Conservation (phyloP, 2,113 vertebrate genomes). For the Anguilla rostrata region DNA sequence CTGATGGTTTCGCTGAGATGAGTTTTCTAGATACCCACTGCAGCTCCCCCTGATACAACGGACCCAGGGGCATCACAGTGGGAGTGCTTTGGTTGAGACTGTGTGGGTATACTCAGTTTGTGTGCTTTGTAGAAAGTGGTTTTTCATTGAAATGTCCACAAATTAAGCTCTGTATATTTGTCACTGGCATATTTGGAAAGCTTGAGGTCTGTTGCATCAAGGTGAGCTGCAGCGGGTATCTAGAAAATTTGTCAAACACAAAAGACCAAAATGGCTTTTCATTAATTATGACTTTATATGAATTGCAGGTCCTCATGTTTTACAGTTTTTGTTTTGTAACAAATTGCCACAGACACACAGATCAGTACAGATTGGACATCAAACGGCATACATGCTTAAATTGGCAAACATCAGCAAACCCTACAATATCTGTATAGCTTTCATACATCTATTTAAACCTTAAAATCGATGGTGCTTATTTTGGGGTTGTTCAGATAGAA, state of each 20-base stretch:
- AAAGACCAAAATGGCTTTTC: conserved; percentile 17
- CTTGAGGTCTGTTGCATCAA: too few species aligned
- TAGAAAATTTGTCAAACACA: not conserved
- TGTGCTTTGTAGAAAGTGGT: too few species aligned
- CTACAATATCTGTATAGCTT: not conserved
- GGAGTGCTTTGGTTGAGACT: too few species aligned
- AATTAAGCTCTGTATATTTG: too few species aligned
- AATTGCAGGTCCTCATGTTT: conserved; percentile 37
- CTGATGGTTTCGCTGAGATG: too few species aligned
- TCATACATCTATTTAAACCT: not conserved
- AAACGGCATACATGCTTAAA: conserved; percentile 10
- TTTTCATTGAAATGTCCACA: too few species aligned
- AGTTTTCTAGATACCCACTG: too few species aligned
- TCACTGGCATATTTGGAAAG: too few species aligned
- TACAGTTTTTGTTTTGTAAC: conserved; percentile 25
- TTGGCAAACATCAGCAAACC: conserved; percentile 11
- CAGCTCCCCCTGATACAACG: too few species aligned
- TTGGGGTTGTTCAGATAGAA: not conserved
- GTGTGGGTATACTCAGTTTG: too few species aligned
- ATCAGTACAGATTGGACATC: conserved; percentile 23
- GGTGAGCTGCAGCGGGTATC: too few species aligned
- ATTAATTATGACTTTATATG: conserved; percentile 42
- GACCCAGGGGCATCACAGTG: too few species aligned
- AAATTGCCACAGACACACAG: conserved; percentile 31
- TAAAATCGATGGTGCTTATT: not conserved